These are phyloP conservation scores for Uromys caudimaculatus DNA, from an alignment of 2,797 vertebrate genomes.

Conservation along the genomic window DNA sequence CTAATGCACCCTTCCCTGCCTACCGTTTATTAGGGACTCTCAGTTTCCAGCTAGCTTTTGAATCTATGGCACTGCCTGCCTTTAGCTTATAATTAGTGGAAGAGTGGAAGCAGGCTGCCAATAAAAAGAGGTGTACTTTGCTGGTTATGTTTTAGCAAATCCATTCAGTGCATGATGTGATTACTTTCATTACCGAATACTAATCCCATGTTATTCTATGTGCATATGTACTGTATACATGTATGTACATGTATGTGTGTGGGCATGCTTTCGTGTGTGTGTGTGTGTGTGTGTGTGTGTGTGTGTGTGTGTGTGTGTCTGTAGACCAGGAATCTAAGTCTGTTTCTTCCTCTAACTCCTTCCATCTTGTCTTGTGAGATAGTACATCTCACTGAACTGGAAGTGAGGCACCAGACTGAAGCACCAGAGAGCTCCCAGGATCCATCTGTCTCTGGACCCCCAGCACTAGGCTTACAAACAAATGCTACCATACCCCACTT, in stretches of 20 bases:
- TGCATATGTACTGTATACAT: neutral
- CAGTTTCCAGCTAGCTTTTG: slow-evolving; percentile 42
- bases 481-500: neutral
- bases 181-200: slow-evolving; percentile 69
- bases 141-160: neutral
- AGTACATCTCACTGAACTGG: neutral
- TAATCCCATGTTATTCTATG: neutral
- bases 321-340: neutral
- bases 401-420: neutral
- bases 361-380: slow-evolving; percentile 60
- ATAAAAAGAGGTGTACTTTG: slow-evolving; percentile 5
- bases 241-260: neutral
- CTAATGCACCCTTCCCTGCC: neutral
- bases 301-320: neutral
- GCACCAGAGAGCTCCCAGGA: neutral
- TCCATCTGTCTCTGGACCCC: neutral
- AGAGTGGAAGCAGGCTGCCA: slow-evolving; percentile 15
- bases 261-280: neutral
- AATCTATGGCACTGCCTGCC: neutral
- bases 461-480: neutral
- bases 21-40: slow-evolving; percentile 27
- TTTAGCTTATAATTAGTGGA: slow-evolving; percentile 56
- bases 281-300: neutral
- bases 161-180: slow-evolving; percentile 42
- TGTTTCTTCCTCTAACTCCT: neutral